Evolutionary conservation across 2,888 invertebrate species (phyloP), one percentile per base, ranked within the genome.

Genomic region (Macrosoma leucophasiata): DNA sequence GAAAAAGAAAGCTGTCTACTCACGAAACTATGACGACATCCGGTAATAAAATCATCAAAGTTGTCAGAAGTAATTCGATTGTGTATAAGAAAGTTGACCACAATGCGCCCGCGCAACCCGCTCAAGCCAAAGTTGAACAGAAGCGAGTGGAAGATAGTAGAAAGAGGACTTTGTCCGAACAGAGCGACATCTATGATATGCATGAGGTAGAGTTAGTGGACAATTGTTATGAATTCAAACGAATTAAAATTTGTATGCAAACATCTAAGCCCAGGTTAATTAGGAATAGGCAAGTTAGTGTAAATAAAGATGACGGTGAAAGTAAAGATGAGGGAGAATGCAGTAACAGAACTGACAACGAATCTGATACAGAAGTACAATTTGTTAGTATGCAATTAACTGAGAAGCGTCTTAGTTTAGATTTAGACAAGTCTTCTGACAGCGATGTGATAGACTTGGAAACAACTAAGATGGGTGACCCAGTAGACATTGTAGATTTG

Each of bases 31-130:
- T 78, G 3, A 75, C 79, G 0, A 70, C 79, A 0, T 62, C 75
- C 0, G 79, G 81, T 2, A 77, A 79, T 41, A 84, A 84, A 55
- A 75, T 84, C 13, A 69, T 84, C 6, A 84, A 84, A 63, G 67
- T 84, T 3, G 79, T 84, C 8, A 55, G 82, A 29, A 84, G 72
- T 45, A 84, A 82, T 36, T 82, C 82, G 2, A 65, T 84, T 33
- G 77, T 84, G 13, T 84, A 84, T 34, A 82, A 75, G 44, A 77
- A 82, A 42, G 41, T 82, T 1, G 77, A 78, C 23, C 53, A 58
- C 2, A 62, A 52, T 19, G 48, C 59, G 0, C 55, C 67, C 0
- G 43, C 60, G 0, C 52, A 50, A 1, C 33, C 61, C 0, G 51
- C 34, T 26, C 62, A 57, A 3, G 29, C 49, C 3, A 76, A 64